Base-by-base conservation (phyloP, 2,888 invertebrate species). In the Drosophila melanocephala region DNA sequence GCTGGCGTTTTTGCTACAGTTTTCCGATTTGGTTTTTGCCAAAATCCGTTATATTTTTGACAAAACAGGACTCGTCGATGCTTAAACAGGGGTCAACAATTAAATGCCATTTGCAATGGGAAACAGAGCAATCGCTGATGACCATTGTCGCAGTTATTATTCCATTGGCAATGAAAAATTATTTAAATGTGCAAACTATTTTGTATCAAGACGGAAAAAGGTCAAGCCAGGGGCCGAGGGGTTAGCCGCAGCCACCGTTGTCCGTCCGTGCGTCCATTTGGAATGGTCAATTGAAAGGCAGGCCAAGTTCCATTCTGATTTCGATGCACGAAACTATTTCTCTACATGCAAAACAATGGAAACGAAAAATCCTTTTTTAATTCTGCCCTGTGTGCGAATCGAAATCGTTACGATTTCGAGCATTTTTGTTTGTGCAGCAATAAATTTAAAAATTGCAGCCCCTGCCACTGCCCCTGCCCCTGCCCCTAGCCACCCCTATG, bases 281-380 rank as follows among this genome's bases (percentile, higher is more conserved):
- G 58, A 72, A 85, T 86, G 84, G 89, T 84, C 90, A 81, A 85
- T 89, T 87, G 79, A 78, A 83, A 82, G 32, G 51, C 57, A 37
- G 61, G 53, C 68, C 56, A 65, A 63, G 30, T 50, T 51, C 58
- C 67, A 68, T 61, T 50, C 56, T 12, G 39, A 57, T 52, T 63
- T 56, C n/a, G 56, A 72, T 61, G 42, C 52, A 22, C 26, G 10
- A 28, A 75, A 81, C 61, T 78, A 80, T 88, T 81, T 87, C 75
- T 84, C 87, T 79, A 56, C 78, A 87, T 86, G 89, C 89, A 89
- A 83, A 90, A 89, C 89, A 87, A 87, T 86, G 53, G 71, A 58
- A 56, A 52, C 47, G 16, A 26, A 33, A 72, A 83, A 79, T 79
- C 79, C 82, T 79, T 79, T 79, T 78, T 73, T 70, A 57, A 26